Evolutionary conservation across 2,888 invertebrate species (phyloP).

Genomic region (Leucoma salicis): DNA sequence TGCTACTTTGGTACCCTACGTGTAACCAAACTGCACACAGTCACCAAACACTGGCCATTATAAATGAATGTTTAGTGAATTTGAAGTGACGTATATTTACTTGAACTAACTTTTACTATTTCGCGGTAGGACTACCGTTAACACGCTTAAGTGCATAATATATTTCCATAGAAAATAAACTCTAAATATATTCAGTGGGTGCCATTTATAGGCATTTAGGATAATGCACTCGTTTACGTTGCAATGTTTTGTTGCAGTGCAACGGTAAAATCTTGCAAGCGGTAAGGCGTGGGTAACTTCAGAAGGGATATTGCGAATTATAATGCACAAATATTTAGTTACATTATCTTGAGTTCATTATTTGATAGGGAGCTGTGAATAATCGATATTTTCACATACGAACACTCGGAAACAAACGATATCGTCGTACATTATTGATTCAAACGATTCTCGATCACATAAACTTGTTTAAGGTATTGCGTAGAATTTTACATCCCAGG

Average conservation of each 20-base stretch:
- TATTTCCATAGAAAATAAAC: slow-evolving; percentile 37
- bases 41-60: too few relatives aligned
- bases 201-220: slow-evolving; percentile 53
- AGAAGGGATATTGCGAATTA: slow-evolving; percentile 39
- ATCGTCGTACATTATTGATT: slow-evolving; percentile 28
- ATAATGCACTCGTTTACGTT: slow-evolving; percentile 56
- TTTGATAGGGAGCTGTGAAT: too few relatives aligned
- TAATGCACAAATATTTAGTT: too few relatives aligned
- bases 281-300: slow-evolving; percentile 35
- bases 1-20: too few relatives aligned
- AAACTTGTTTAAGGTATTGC: slow-evolving; percentile 44
- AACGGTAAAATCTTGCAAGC: slow-evolving; percentile 42
- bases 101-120: slow-evolving; percentile 1
- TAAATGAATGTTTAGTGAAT: background rate
- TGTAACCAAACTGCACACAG: too few relatives aligned
- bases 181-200: slow-evolving; percentile 37
- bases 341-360: too few relatives aligned
- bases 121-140: slow-evolving; percentile 11
- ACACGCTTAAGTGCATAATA: slow-evolving; percentile 15
- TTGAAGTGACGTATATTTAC: slow-evolving; percentile 1
- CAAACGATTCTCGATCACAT: slow-evolving; percentile 38
- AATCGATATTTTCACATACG: slow-evolving; percentile 20
- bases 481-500: slow-evolving; percentile 38
- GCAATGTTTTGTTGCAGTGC: slow-evolving; percentile 47
- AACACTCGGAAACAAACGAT: slow-evolving; percentile 30